phyloP scores from a whole-genome alignment of 2,888 invertebrate species.

The Eurytoma adleriae region DNA sequence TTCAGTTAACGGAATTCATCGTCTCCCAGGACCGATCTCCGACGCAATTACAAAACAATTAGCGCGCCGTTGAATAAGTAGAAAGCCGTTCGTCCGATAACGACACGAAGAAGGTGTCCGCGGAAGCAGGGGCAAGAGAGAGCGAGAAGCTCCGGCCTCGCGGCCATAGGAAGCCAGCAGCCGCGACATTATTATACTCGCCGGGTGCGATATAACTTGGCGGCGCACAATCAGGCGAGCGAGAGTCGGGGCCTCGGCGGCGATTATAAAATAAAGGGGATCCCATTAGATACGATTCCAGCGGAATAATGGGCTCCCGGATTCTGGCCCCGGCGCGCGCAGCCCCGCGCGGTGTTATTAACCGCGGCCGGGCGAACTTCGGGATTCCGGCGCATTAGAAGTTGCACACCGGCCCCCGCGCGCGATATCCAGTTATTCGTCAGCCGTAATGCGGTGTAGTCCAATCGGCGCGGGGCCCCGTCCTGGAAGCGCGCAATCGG shows the following conservation, averaged over 20 bases:
- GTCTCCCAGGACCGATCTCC: too few relatives aligned
- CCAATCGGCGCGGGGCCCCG: conserved; percentile 1
- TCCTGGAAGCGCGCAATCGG: conserved; percentile 3
- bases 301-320: conserved; percentile 37
- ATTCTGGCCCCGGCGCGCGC: background rate
- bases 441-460: conserved; percentile 3
- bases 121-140: conserved; percentile 32
- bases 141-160: conserved; percentile 31
- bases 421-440: conserved; percentile 15
- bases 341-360: conserved; percentile 21
- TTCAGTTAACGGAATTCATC: too few relatives aligned
- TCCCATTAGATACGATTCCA: conserved; percentile 41
- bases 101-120: too few relatives aligned
- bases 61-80: too few relatives aligned
- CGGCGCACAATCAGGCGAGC: conserved; percentile 17
- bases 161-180: conserved; percentile 20
- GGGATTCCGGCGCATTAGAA: conserved; percentile 30
- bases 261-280: conserved; percentile 48
- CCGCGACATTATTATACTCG: conserved; percentile 26
- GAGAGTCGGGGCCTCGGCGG: background rate
- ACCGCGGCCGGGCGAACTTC: conserved; percentile 20
- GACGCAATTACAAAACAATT: too few relatives aligned
- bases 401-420: background rate
- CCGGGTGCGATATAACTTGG: conserved; percentile 35
- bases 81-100: too few relatives aligned